Conservation (phyloP, 1,140 invertebrate genomes). For the Vollenhovia emeryi region DNA sequence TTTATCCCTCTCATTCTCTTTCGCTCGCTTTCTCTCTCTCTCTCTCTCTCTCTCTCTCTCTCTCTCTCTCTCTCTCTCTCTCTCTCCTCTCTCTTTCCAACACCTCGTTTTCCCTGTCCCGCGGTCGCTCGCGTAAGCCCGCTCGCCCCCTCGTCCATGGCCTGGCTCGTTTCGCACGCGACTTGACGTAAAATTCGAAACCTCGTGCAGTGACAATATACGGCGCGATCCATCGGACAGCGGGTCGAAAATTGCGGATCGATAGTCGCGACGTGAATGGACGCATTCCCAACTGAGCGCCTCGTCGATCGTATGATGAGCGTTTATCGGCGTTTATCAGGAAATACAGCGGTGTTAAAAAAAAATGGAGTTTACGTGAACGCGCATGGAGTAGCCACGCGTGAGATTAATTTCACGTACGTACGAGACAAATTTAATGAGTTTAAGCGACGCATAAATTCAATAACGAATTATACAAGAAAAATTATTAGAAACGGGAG, state of each 20-base stretch:
- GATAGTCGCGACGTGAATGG: conserved; percentile 1
- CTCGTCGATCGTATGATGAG: neutral
- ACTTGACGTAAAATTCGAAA: conserved; percentile 68
- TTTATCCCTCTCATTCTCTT: conserved; percentile 15
- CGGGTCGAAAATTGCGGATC: conserved; percentile 32
- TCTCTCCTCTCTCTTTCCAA: conserved; percentile 1
- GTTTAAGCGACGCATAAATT: conserved; percentile 10
- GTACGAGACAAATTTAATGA: conserved; percentile 30
- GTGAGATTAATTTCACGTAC: conserved; percentile 25
- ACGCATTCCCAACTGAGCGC: neutral
- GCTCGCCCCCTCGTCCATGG: conserved; percentile 66
- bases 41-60: conserved; percentile 49
- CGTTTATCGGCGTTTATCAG: neutral
- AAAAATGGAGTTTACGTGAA: neutral
- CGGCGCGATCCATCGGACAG: neutral
- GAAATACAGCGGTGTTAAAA: neutral
- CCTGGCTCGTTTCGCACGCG: conserved; percentile 69
- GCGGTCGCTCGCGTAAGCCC: conserved; percentile 41
- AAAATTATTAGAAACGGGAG: conserved; percentile 4
- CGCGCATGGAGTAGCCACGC: neutral
- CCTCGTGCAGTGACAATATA: conserved; percentile 43
- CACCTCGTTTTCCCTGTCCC: conserved; percentile 65
- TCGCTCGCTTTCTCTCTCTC: neutral
- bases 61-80: conserved; percentile 25
- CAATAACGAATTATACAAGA: conserved; percentile 8